These are phyloP conservation scores for Setipinna tenuifilis DNA, from an alignment of 2,797 vertebrate genomes.

Conservation along the genomic window DNA sequence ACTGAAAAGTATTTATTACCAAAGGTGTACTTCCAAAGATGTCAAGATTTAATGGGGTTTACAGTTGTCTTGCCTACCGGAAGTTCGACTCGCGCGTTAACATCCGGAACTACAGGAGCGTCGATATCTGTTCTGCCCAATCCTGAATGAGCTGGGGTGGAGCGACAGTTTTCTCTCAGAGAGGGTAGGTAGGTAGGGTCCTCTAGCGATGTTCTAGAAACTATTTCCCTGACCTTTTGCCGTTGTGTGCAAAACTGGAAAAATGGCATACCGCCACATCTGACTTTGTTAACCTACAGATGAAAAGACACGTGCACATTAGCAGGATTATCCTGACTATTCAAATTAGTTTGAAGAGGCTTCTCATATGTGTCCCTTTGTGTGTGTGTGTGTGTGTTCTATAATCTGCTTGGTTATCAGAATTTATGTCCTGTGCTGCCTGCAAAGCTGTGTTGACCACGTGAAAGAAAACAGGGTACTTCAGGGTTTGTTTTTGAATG, in stretches of 20 bases:
- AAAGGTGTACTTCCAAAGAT: too few species aligned
- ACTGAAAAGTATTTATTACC: too few species aligned
- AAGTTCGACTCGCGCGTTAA: neutral
- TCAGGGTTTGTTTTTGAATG: constrained; percentile 14
- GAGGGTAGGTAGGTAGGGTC: neutral
- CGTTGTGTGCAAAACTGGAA: neutral
- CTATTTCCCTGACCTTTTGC: neutral
- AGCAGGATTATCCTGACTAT: neutral
- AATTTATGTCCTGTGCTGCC: neutral
- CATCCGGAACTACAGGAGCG: neutral
- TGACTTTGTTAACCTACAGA: neutral
- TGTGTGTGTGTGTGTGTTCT: neutral
- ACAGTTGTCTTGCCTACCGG: neutral
- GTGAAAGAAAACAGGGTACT: neutral
- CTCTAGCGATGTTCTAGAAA: neutral
- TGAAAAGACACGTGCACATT: neutral
- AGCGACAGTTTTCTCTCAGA: neutral
- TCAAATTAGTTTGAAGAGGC: neutral
- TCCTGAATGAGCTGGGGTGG: neutral
- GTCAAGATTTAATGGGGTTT: neutral
- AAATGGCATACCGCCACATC: neutral
- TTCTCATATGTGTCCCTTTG: neutral
- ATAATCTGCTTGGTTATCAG: neutral
- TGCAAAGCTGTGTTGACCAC: neutral
- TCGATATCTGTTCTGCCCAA: neutral